Conservation (phyloP, 2,113 vertebrate species). For the Sclerurus mexicanus region DNA sequence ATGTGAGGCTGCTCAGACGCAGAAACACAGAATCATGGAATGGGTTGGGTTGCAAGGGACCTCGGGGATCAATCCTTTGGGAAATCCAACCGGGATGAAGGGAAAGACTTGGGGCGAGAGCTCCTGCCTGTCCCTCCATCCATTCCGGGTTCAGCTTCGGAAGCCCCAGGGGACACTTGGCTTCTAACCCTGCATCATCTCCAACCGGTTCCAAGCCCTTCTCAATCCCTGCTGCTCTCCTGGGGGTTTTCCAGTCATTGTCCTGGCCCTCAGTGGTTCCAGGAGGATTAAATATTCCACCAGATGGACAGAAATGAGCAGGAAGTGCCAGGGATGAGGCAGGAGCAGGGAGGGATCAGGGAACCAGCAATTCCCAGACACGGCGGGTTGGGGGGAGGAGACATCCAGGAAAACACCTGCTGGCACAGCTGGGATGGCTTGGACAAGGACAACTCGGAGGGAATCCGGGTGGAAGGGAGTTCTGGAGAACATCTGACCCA, state of each 20-base stretch:
- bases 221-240: not conserved
- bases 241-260: rapidly evolving
- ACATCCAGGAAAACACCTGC: not conserved
- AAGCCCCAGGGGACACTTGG: not conserved
- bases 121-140: rapidly evolving
- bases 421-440: not conserved
- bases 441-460: not conserved
- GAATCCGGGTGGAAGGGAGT: not conserved
- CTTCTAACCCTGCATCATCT: not conserved
- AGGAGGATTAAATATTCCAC: rapidly evolving
- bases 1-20: not conserved
- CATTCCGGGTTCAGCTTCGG: not conserved
- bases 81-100: not conserved
- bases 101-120: not conserved
- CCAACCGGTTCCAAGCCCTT: not conserved
- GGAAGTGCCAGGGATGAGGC: not conserved
- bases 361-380: not conserved
- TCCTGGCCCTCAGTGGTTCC: not conserved
- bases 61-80: rapidly evolving
- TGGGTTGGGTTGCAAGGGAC: not conserved
- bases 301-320: not conserved
- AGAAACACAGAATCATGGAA: not conserved
- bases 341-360: not conserved
- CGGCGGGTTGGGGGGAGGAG: not conserved
- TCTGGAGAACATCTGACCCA: not conserved